Conservation (phyloP, 2,888 invertebrate genomes). For the Pyrochroa serraticornis region DNA sequence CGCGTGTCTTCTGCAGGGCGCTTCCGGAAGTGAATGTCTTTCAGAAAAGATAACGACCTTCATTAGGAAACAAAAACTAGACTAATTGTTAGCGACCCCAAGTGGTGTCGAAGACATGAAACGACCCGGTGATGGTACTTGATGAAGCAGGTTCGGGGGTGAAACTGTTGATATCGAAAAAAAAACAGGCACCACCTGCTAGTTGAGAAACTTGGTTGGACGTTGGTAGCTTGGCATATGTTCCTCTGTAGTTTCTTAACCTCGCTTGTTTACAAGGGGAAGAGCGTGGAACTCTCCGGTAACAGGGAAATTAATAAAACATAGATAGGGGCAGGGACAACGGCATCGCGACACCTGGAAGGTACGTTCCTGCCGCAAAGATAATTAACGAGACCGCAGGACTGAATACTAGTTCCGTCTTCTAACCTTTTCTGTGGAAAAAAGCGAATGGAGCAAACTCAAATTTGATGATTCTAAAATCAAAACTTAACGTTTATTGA, state of each 20-base stretch:
- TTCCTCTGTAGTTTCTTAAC: constrained; percentile 44
- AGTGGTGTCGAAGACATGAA: too few relatives aligned
- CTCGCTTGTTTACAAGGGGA: constrained; percentile 36
- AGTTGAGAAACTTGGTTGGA: constrained; percentile 34
- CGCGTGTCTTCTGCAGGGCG: constrained; percentile 14
- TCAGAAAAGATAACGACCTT: constrained; percentile 32
- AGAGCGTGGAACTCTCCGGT: constrained; percentile 37
- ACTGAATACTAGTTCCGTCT: too few relatives aligned
- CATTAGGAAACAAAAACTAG: constrained; percentile 29
- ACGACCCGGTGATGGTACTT: too few relatives aligned
- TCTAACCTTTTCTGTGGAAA: too few relatives aligned
- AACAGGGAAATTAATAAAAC: constrained; percentile 42
- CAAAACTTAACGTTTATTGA: too few relatives aligned
- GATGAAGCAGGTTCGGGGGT: constrained; percentile 25
- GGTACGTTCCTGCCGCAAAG: constrained; percentile 12
- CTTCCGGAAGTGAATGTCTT: constrained; percentile 4
- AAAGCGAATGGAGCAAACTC: too few relatives aligned
- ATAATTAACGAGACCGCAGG: too few relatives aligned
- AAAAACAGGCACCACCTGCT: constrained; percentile 44
- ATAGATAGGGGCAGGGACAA: constrained; percentile 34
- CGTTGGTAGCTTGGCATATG: constrained; percentile 43
- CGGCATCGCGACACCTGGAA: constrained; percentile 28
- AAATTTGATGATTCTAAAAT: too few relatives aligned
- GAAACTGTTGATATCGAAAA: constrained; percentile 27
- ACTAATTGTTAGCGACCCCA: constrained; percentile 32